phyloP scores from a whole-genome alignment of 2,797 vertebrate genomes.

The Picus viridis region DNA sequence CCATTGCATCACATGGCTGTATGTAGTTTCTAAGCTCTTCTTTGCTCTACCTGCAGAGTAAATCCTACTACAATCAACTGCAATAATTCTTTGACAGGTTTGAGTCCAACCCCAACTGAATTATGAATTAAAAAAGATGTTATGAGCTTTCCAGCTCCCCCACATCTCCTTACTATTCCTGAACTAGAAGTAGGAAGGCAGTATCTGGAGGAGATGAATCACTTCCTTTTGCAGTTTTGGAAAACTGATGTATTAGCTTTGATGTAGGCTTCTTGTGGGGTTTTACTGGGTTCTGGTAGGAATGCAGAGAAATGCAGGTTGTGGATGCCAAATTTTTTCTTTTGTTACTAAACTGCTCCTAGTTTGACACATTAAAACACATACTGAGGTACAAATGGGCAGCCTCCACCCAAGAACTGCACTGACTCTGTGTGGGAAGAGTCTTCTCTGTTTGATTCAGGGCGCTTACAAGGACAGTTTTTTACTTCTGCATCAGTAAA shows the following conservation, averaged over 20 bases:
- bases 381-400: background rate
- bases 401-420: background rate
- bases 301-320: background rate
- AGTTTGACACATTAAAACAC: background rate
- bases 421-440: background rate
- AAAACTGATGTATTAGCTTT: background rate
- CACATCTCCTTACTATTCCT: slow-evolving; percentile 6
- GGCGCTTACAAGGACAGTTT: background rate
- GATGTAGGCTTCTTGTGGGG: background rate
- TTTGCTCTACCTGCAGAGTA: background rate
- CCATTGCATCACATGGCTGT: background rate
- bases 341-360: background rate
- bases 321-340: background rate
- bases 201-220: background rate
- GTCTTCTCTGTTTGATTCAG: background rate
- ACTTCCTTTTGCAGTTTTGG: slow-evolving; percentile 6
- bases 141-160: background rate
- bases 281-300: background rate
- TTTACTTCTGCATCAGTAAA: background rate
- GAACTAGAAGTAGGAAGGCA: background rate
- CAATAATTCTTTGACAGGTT: background rate
- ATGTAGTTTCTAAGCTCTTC: background rate
- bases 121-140: background rate
- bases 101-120: background rate
- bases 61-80: background rate